Evolutionary conservation across 2,113 vertebrate species (phyloP), one percentile per base, ranked within the genome.

Genomic region (Oxygymnocypris stewartii): DNA sequence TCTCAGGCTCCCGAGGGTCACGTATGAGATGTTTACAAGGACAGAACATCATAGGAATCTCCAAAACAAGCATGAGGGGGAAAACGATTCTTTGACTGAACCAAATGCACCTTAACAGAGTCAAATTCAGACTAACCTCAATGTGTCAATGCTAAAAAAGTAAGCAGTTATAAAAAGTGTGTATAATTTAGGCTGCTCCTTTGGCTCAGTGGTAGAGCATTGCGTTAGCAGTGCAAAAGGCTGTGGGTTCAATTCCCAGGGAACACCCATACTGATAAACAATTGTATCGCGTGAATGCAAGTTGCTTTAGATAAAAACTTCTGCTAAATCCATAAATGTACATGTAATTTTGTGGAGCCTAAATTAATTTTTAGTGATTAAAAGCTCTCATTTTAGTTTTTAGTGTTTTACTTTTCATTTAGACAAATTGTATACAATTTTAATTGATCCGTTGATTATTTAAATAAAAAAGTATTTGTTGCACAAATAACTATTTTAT

Each of bases 11-110:
- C 51, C 28, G 2, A 42, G 76, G 84, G 84, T 83, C 74, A 65
- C 54, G 4, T 76, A 65, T 75, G 86, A 88, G 82, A 83, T 44
- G 74, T 73, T 67, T 71, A 84, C 31, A 77, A 84, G 84, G 84
- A 82, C 61, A 57, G 6, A 83, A n/a, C 49, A 42, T 35, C 61
- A 16, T 23, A 31, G 16, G 35, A 11, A 74, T 74, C 81, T n/a
- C 44, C 44, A 42, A 57, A 86, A 23, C 35, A 61, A 57, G 59
- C 37, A 80, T 80, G 1, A 25, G 6, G 11, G 11, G 5, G 0
- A 8, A 63, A 57, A 61, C 9, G 1, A 59, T 80, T 35, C 18
- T 63, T 80, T n/a, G 57, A 35, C 78, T 80, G 78, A 80, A 75
- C 18, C 23, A 57, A 63, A 57, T 57, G 42, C 1, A 11, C 2